These are phyloP conservation scores for Cerastis leucographa DNA, from an alignment of 2,888 invertebrate genomes.

Conservation along the genomic window DNA sequence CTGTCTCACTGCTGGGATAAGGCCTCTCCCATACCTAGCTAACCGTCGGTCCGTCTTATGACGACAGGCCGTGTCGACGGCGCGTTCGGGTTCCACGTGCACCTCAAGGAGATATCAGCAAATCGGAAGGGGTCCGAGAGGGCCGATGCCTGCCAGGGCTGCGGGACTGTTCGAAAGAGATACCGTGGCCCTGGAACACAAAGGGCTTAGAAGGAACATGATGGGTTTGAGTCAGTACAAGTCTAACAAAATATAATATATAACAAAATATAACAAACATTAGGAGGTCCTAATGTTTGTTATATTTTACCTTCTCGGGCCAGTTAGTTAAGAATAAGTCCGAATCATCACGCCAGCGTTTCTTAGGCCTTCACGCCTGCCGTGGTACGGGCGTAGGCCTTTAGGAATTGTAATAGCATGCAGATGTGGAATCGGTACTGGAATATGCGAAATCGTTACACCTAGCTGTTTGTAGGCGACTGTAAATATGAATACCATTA, in stretches of 20 bases:
- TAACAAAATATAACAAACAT: too few species aligned
- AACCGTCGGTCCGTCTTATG: too few species aligned
- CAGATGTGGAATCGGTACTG: background rate
- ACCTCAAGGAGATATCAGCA: too few species aligned
- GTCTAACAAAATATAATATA: too few species aligned
- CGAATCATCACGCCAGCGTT: background rate
- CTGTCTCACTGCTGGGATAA: background rate
- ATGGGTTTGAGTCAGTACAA: too few species aligned
- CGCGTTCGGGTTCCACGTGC: too few species aligned
- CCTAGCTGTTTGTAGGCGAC: background rate
- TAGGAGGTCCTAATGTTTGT: background rate
- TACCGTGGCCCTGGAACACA: too few species aligned
- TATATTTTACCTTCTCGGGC: background rate
- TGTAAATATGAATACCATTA: background rate
- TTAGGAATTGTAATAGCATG: constrained; percentile 1
- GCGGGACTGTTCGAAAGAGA: too few species aligned
- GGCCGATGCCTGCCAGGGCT: too few species aligned
- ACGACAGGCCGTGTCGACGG: too few species aligned
- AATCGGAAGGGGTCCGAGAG: too few species aligned
- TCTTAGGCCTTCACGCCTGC: background rate
- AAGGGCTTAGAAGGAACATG: too few species aligned
- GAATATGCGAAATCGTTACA: background rate
- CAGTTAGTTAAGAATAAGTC: background rate
- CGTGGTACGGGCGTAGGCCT: background rate
- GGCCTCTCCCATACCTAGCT: background rate